Evolutionary conservation across 1,140 invertebrate genomes (phyloP).

Genomic region (Phymastichus coffea): DNA sequence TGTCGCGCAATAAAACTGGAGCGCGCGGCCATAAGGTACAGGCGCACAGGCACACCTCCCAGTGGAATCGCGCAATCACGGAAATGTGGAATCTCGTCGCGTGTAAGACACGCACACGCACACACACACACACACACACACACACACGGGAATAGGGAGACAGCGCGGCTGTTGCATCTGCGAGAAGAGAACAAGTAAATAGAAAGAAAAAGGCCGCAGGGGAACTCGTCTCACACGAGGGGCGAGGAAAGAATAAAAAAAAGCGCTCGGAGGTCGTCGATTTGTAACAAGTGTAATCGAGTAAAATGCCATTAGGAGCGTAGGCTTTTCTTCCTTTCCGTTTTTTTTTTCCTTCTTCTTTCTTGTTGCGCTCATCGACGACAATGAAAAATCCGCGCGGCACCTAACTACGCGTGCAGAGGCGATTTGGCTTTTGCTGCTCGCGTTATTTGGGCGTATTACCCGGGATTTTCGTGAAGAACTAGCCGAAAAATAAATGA

Average conservation of each 20-base stretch:
- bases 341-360: too few relatives aligned
- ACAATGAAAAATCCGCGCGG: slow-evolving; percentile 5
- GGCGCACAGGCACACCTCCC: not conserved
- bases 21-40: not conserved
- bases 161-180: too few relatives aligned
- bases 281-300: slow-evolving; percentile 24
- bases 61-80: slow-evolving; percentile 5
- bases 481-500: slow-evolving; percentile 10
- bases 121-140: too few relatives aligned
- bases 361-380: too few relatives aligned
- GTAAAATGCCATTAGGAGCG: slow-evolving; percentile 10
- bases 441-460: not conserved
- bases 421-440: too few relatives aligned
- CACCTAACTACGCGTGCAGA: not conserved
- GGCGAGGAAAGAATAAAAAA: not conserved
- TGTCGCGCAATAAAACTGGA: not conserved
- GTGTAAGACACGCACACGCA: too few relatives aligned
- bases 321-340: not conserved
- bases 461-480: not conserved
- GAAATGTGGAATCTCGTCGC: slow-evolving; percentile 7
- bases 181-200: too few relatives aligned
- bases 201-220: not conserved
- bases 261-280: not conserved
- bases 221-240: not conserved
- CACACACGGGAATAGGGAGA: not conserved